A percentile compares a stretch with the other conserved stretches of the same genome.
Conservation (phyloP, 2,888 invertebrate species). For the Ormyrus thymus region DNA sequence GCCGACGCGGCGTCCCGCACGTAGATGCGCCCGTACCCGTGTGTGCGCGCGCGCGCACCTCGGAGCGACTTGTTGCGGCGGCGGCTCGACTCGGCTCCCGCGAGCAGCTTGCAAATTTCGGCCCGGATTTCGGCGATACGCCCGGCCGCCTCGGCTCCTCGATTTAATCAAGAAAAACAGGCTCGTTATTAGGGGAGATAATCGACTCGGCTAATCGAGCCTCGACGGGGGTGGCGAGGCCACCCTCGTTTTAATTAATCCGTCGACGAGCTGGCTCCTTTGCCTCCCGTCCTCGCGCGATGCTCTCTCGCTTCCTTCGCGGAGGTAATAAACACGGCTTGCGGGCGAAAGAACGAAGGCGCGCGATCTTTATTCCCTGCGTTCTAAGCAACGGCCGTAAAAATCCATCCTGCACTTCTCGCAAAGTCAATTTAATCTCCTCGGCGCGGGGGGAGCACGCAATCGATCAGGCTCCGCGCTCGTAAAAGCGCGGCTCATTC, state of each 20-base stretch:
- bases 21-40: background rate
- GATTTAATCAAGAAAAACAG: conserved; percentile 62
- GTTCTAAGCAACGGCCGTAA: too few species aligned
- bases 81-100: background rate
- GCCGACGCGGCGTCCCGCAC: conserved; percentile 5
- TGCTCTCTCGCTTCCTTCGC: too few species aligned
- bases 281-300: too few species aligned
- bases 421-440: conserved; percentile 2
- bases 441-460: background rate
- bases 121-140: conserved; percentile 56
- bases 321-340: too few species aligned
- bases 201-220: background rate
- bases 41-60: background rate
- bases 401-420: too few species aligned
- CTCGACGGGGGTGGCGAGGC: background rate
- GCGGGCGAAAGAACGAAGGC: too few species aligned
- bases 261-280: too few species aligned
- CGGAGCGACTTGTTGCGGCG: conserved; percentile 54
- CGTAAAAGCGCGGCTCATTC: background rate
- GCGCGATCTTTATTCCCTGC: too few species aligned
- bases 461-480: background rate
- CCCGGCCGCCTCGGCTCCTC: conserved; percentile 12
- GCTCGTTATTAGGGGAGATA: conserved; percentile 23
- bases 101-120: conserved; percentile 61
- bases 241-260: background rate